Conservation (phyloP, 2,113 vertebrate genomes). For the Neopipo cinnamomea region DNA sequence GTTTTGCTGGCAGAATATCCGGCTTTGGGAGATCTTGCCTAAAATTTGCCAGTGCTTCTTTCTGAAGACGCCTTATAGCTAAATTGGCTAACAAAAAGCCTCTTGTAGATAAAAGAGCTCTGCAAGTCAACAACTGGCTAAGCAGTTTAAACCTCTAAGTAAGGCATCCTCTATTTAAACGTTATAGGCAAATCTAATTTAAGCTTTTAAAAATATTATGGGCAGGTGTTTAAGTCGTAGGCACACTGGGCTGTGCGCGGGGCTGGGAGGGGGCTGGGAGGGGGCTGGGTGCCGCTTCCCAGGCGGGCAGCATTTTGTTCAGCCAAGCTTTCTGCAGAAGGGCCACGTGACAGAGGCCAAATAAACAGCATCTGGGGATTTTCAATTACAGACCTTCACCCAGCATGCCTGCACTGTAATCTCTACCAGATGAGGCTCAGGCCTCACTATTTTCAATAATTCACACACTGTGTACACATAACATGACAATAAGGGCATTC, state of each 20-base stretch:
- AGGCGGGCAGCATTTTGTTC: slow-evolving; percentile 77
- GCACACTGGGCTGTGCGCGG: slow-evolving; percentile 28
- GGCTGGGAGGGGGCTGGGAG: slow-evolving; percentile 27
- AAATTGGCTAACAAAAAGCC: slow-evolving; percentile 71
- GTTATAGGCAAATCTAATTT: slow-evolving; percentile 77
- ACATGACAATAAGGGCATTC: slow-evolving; percentile 98
- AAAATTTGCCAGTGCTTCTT: background rate
- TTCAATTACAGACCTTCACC: slow-evolving; percentile 84
- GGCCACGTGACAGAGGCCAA: slow-evolving; percentile 84
- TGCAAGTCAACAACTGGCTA: slow-evolving; percentile 77
- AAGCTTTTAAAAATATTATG: slow-evolving; percentile 78
- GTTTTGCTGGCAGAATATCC: background rate
- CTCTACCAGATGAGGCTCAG: slow-evolving; percentile 88
- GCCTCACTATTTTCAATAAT: slow-evolving; percentile 94
- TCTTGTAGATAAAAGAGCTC: slow-evolving; percentile 74
- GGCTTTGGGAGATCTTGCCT: background rate
- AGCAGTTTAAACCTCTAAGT: slow-evolving; percentile 76
- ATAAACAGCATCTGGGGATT: slow-evolving; percentile 90
- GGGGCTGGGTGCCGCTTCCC: slow-evolving; percentile 66
- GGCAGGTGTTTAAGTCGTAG: slow-evolving; percentile 82
- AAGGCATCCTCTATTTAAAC: slow-evolving; percentile 78
- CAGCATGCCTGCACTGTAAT: slow-evolving; percentile 88
- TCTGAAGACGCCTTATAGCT: slow-evolving; percentile 50
- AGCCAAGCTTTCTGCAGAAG: slow-evolving; percentile 75
- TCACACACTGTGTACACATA: slow-evolving; percentile 94